A percentile compares a stretch with the other conserved stretches of the same genome.
Conservation (phyloP, 1,140 invertebrate genomes). For the Caerostris darwini region DNA sequence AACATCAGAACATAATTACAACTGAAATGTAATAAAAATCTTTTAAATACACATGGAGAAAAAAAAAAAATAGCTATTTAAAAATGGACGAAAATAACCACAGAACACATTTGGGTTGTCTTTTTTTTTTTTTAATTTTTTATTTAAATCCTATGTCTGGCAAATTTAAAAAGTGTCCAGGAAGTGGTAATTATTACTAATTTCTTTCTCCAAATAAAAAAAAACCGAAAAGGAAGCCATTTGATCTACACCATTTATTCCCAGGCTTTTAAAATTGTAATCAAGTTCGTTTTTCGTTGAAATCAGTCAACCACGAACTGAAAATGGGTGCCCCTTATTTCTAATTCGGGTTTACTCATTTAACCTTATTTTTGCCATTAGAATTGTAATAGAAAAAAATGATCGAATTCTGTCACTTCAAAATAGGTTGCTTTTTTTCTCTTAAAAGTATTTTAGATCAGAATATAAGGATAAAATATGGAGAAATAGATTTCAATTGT, state of each 20-base stretch:
- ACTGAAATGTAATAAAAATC: background rate
- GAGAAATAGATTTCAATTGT: too few species aligned
- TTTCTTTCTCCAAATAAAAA: background rate
- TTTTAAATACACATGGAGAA: background rate
- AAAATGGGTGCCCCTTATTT: background rate
- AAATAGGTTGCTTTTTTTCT: too few species aligned
- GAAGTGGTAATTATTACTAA: background rate
- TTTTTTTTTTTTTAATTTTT: too few species aligned
- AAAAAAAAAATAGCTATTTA: background rate
- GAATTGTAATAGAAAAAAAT: background rate
- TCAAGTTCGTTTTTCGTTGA: background rate
- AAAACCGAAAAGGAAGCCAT: constrained; percentile 6
- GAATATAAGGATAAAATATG: too few species aligned
- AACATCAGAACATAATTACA: background rate
- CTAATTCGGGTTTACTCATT: background rate
- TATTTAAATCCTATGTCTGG: background rate
- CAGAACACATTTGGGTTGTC: background rate
- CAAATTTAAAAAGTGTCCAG: constrained; percentile 5
- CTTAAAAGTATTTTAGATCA: too few species aligned
- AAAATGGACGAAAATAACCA: constrained; percentile 1
- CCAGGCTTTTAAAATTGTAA: background rate
- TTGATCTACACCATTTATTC: background rate
- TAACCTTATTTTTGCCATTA: background rate
- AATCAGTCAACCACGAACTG: background rate
- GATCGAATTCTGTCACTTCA: too few species aligned